Percentiles rank a stretch among this genome's conserved stretches.
Conservation (phyloP, 2,797 vertebrate species). For the Bryconaethiops microstoma region DNA sequence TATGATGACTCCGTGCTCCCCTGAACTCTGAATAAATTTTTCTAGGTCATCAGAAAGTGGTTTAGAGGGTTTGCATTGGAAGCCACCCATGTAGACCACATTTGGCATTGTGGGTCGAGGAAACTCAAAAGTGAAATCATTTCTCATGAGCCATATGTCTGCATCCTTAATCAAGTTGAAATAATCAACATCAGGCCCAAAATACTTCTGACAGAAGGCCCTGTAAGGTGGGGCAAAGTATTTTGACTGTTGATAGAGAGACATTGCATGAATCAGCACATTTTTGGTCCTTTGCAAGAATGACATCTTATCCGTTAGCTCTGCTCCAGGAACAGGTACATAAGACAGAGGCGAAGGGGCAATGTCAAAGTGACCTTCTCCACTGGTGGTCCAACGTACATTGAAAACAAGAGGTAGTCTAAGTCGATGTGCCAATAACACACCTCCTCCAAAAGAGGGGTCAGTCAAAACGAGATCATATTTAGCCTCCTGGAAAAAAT, state of each 20-base stretch:
- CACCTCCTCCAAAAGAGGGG: constrained; percentile 51
- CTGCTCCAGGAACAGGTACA: constrained; percentile 46
- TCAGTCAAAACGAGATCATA: constrained; percentile 61
- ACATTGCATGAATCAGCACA: constrained; percentile 30
- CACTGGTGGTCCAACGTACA: constrained; percentile 56
- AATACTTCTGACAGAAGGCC: constrained; percentile 52
- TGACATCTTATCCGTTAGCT: constrained; percentile 61
- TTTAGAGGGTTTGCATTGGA: constrained; percentile 64
- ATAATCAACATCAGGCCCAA: constrained; percentile 57
- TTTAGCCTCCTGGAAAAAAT: constrained; percentile 43
- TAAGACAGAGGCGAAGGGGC: constrained; percentile 62
- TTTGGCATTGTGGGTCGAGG: constrained; percentile 70
- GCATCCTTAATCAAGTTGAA: constrained; percentile 53
- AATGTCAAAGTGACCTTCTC: constrained; percentile 55
- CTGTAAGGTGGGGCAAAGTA: constrained; percentile 35
- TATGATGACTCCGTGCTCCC: constrained; percentile 65
- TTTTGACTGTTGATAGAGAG: not conserved
- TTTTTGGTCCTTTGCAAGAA: constrained; percentile 56
- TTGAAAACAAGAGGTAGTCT: constrained; percentile 58
- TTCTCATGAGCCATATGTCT: constrained; percentile 70
- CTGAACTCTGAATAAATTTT: constrained; percentile 59
- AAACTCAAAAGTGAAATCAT: constrained; percentile 70
- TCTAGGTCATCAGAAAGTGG: constrained; percentile 60
- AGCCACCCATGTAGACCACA: constrained; percentile 65
- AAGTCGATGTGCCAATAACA: constrained; percentile 53